phyloP scores from a whole-genome alignment of 2,888 invertebrate genomes.

The Phyllotreta striolata region DNA sequence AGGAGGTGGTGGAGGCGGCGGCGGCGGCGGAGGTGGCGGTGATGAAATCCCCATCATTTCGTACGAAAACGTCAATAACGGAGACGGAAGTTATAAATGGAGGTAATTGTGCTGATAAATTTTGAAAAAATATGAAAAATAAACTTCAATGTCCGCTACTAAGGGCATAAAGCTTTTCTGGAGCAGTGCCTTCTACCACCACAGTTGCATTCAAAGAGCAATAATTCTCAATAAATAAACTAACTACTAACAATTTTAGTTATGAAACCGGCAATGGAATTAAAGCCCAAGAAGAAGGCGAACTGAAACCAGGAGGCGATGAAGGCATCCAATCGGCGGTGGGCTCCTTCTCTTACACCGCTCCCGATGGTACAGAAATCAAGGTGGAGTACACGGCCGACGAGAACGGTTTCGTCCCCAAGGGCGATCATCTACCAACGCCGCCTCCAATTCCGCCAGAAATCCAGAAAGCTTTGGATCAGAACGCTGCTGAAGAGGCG shows the following conservation, averaged over 20 bases:
- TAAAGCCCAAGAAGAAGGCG: constrained; percentile 69
- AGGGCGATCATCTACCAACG: constrained; percentile 66
- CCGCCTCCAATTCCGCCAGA: constrained; percentile 73
- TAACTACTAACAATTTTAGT: constrained; percentile 55
- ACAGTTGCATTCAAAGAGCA: too few species aligned
- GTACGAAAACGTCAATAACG: constrained; percentile 67
- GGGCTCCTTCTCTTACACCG: constrained; percentile 71
- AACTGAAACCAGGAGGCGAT: constrained; percentile 67
- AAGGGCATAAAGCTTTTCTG: too few species aligned
- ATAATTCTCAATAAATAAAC: too few species aligned
- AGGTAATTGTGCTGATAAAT: too few species aligned
- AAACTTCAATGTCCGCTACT: too few species aligned
- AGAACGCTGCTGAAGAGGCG: constrained; percentile 62
- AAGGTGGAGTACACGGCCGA: constrained; percentile 69
- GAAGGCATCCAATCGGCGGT: constrained; percentile 65
- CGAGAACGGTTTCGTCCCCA: constrained; percentile 72
- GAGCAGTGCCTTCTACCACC: too few species aligned
- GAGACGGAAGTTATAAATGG: constrained; percentile 67
- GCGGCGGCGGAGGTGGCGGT: constrained; percentile 49
- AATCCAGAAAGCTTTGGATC: constrained; percentile 67
- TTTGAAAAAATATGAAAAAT: too few species aligned
- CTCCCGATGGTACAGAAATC: constrained; percentile 70
- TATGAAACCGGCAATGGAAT: constrained; percentile 73
- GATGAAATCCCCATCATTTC: constrained; percentile 64
- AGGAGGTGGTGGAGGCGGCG: constrained; percentile 41